These are phyloP conservation scores for Coenobita brevimanus DNA, from an alignment of 1,140 invertebrate species.

Conservation along the genomic window DNA sequence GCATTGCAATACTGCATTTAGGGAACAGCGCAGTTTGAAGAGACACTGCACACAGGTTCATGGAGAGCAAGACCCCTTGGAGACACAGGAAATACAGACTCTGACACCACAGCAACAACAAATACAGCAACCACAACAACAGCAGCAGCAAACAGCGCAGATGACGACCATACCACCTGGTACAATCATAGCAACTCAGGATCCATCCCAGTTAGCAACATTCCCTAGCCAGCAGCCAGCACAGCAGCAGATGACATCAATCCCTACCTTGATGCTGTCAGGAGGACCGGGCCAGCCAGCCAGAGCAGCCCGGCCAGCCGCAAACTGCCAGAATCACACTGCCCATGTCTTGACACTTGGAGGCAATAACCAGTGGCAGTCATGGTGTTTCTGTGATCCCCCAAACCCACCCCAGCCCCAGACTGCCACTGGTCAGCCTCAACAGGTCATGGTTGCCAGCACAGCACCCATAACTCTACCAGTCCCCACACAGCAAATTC, in stretches of 20 bases:
- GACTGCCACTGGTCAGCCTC: background rate
- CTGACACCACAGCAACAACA: conserved; percentile 7
- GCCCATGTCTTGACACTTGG: conserved; percentile 64
- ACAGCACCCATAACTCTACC: conserved; percentile 32
- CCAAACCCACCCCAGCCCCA: conserved; percentile 35
- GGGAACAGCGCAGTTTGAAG: conserved; percentile 58
- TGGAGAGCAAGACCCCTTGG: conserved; percentile 20
- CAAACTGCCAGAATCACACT: conserved; percentile 66
- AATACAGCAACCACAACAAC: conserved; percentile 8
- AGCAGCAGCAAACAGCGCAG: conserved; percentile 20
- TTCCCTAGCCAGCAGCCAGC: conserved; percentile 7
- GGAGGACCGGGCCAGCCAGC: conserved; percentile 57
- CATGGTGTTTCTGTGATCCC: conserved; percentile 68
- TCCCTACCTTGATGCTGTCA: conserved; percentile 60
- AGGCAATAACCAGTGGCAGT: conserved; percentile 66
- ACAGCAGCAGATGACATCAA: conserved; percentile 40
- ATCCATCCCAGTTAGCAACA: conserved; percentile 14
- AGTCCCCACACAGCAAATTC: conserved; percentile 41
- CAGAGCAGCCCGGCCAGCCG: conserved; percentile 58
- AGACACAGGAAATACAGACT: conserved; percentile 4
- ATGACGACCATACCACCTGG: conserved; percentile 27
- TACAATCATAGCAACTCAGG: conserved; percentile 20
- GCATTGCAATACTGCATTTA: conserved; percentile 58
- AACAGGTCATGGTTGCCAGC: conserved; percentile 55
- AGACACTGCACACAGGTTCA: conserved; percentile 58